Conservation (phyloP, 2,888 invertebrate genomes). For the Tetheella fluctuosa region DNA sequence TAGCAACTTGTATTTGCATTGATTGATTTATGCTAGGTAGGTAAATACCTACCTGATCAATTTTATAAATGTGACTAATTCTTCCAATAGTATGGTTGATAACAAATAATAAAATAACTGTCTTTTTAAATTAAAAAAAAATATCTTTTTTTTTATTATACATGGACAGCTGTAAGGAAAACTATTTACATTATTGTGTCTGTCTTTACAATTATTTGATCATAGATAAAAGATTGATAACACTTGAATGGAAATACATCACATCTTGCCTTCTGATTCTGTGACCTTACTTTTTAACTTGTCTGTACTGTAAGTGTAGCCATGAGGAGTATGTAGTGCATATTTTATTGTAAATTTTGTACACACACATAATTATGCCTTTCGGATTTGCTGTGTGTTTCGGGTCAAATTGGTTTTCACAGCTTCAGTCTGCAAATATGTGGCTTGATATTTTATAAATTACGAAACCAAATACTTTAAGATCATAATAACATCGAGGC, state of each 20-base stretch:
- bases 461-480: no score
- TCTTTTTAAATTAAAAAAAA: neutral
- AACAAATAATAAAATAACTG: neutral
- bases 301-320: neutral
- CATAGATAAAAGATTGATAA: slow-evolving; percentile 1
- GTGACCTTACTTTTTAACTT: neutral
- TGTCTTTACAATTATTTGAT: neutral
- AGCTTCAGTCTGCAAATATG: no score
- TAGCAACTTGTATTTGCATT: slow-evolving; percentile 1
- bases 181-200: neutral
- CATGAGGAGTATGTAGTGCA: no score
- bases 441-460: no score
- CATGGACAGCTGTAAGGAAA: neutral
- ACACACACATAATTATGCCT: no score
- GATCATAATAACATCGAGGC: no score
- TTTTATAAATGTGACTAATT: neutral
- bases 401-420: no score
- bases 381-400: no score
- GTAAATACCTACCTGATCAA: slow-evolving; percentile 3
- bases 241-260: neutral
- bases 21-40: neutral
- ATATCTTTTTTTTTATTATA: neutral
- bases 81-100: neutral
- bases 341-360: no score
- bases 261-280: neutral